Base-by-base conservation (phyloP, 2,113 vertebrate genomes). In the Vulpes ferrilata region DNA sequence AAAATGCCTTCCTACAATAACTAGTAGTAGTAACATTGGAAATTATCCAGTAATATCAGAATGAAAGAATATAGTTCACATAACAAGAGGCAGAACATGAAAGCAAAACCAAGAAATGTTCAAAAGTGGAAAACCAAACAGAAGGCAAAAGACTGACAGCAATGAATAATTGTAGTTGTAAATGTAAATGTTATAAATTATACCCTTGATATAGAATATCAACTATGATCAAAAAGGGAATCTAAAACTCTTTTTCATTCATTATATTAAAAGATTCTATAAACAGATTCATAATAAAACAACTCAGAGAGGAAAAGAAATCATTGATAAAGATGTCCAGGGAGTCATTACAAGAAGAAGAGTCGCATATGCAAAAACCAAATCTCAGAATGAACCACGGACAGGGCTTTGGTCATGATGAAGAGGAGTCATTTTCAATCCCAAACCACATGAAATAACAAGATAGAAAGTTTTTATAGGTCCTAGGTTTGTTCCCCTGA, bases 221-320 rank as follows among this genome's bases (percentile, higher is more conserved):
- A 62, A 35, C 60, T 9, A 19, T 57, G 35, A 69, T 86, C 55
- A 38, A 51, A 57, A 64, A 88, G 73, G 51, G 4, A 91, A 79
- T 83, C 27, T 64, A 35, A 76, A 88, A 23, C 32, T 30, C 53
- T 90, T 87, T 92, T 88, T 73, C 69, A 88, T 90, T 87, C n/a
- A 88, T 83, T 87, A 74, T 30, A 59, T 32, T 67, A 69, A 86
- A 67, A 91, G 17, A 73, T 32, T 35, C 89, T 86, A 20, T 57
- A 13, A 89, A 93, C 91, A 85, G 53, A n/a, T 88, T 78, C 38
- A 48, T 71, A 85, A 35, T 67, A 92, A 89, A 88, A 86, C 30
- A 48, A 59, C n/a, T 7, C 30, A 48, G 25, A 5, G 1, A 79
- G 53, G 35, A 53, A 79, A 86, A 30, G 60, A 92, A 67, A 32